A percentile compares a stretch with the other conserved stretches of the same genome.
These are phyloP conservation scores for Halcyon smyrnensis DNA, from an alignment of 2,797 vertebrate genomes.

Conservation along the genomic window DNA sequence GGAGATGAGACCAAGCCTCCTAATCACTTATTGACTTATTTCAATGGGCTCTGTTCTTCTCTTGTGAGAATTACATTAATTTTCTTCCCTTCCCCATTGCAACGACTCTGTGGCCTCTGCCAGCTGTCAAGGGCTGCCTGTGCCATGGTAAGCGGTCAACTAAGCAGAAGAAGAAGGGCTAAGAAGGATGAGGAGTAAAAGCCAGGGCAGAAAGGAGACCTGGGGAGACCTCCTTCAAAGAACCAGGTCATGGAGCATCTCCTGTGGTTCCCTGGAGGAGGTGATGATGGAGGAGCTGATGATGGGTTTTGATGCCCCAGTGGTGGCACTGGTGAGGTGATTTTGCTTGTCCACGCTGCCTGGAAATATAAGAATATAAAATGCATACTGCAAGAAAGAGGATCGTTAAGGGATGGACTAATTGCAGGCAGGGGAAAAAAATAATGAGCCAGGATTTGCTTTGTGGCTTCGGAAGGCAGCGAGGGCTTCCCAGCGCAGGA, in stretches of 20 bases:
- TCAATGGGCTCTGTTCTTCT: neutral
- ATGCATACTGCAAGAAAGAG: neutral
- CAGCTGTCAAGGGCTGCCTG: neutral
- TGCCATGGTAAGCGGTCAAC: rapidly evolving
- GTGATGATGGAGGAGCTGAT: too few relatives aligned
- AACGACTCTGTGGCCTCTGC: rapidly evolving
- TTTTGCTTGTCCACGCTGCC: neutral
- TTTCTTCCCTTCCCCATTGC: neutral
- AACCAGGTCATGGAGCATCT: neutral
- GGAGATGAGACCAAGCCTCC: neutral
- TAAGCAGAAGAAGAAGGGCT: neutral
- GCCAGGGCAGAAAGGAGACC: neutral
- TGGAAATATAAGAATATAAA: neutral
- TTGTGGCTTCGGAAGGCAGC: neutral
- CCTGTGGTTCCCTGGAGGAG: too few relatives aligned
- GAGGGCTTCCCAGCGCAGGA: neutral
- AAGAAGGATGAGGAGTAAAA: neutral
- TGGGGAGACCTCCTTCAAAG: neutral
- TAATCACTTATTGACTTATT: neutral
- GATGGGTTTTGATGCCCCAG: neutral
- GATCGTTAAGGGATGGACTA: neutral
- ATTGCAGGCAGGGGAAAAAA: neutral
- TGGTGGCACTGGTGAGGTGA: neutral
- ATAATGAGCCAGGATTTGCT: neutral
- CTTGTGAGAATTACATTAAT: neutral